Conservation (phyloP, 2,113 vertebrate genomes). For the Sebastes fasciatus region DNA sequence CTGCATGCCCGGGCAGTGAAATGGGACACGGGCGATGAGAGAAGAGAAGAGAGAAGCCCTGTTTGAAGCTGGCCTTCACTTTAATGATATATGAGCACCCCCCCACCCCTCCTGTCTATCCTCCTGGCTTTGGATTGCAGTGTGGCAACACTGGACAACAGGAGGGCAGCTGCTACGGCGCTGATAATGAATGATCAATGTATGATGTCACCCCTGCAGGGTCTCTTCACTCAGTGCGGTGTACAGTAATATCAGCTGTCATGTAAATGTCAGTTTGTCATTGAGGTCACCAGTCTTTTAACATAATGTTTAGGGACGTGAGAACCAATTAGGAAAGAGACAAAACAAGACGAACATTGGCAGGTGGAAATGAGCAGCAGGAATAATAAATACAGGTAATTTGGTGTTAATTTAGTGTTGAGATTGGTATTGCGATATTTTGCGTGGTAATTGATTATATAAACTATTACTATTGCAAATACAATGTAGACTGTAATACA, state of each 20-base stretch:
- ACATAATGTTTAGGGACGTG: constrained; percentile 8
- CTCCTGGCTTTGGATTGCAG: constrained; percentile 66
- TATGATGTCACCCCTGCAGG: constrained; percentile 71
- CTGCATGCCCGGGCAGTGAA: constrained; percentile 79
- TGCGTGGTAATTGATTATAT: no score
- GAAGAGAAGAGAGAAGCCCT: constrained; percentile 72
- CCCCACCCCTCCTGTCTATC: constrained; percentile 35
- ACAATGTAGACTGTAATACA: no score
- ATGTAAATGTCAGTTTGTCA: constrained; percentile 50
- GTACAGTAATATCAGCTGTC: constrained; percentile 46
- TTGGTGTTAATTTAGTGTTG: neutral
- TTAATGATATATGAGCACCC: constrained; percentile 81
- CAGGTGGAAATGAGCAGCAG: neutral
- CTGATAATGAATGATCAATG: constrained; percentile 63
- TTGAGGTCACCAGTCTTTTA: constrained; percentile 34
- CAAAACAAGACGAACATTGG: constrained; percentile 5
- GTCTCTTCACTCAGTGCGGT: constrained; percentile 32
- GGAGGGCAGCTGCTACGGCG: constrained; percentile 65
- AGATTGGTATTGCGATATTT: neutral
- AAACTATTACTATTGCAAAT: no score
- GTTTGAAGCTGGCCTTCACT: constrained; percentile 84
- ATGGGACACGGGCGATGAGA: constrained; percentile 79
- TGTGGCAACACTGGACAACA: constrained; percentile 57
- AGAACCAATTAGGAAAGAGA: constrained; percentile 9
- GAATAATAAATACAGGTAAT: neutral